Evolutionary conservation across 2,113 vertebrate genomes (phyloP).

Genomic region (Corythornis madagascariensis): DNA sequence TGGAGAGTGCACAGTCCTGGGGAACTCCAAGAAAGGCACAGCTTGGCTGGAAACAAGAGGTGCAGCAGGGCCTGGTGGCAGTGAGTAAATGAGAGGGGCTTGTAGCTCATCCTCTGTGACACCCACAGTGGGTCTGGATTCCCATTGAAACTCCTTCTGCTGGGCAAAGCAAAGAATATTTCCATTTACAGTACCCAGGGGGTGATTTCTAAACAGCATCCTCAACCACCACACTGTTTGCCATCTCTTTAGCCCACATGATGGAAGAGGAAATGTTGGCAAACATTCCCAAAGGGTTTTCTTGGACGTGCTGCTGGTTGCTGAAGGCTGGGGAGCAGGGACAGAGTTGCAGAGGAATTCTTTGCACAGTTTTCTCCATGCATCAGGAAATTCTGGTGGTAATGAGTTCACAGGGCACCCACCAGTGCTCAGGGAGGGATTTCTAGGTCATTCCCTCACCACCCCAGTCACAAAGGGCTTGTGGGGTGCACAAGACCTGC

Average conservation of each 20-base stretch:
- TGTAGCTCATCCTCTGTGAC: background rate
- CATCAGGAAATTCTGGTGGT: conserved; percentile 66
- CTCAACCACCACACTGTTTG: conserved; percentile 5
- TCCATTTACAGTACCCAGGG: background rate
- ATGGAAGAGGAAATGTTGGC: conserved; percentile 65
- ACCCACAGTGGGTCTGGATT: background rate
- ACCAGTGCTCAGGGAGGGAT: conserved; percentile 32
- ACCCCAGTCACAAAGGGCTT: background rate
- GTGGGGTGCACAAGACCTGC: background rate
- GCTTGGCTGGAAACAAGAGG: background rate
- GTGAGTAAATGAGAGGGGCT: background rate
- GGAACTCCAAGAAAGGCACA: too few species aligned
- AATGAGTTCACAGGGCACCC: conserved; percentile 67
- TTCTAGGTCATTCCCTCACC: background rate
- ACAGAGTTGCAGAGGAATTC: conserved; percentile 58
- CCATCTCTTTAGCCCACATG: conserved; percentile 66
- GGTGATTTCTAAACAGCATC: conserved; percentile 14
- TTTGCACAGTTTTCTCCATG: conserved; percentile 68
- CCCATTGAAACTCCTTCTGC: background rate
- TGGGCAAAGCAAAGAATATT: background rate
- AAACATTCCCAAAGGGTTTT: conserved; percentile 74
- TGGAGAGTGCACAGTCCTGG: background rate
- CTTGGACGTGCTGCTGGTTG: conserved; percentile 50
- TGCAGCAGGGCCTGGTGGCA: too few species aligned
- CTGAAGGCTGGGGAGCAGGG: conserved; percentile 43